These are phyloP conservation scores for Tholera decimalis DNA, from an alignment of 2,888 invertebrate species.

Conservation along the genomic window DNA sequence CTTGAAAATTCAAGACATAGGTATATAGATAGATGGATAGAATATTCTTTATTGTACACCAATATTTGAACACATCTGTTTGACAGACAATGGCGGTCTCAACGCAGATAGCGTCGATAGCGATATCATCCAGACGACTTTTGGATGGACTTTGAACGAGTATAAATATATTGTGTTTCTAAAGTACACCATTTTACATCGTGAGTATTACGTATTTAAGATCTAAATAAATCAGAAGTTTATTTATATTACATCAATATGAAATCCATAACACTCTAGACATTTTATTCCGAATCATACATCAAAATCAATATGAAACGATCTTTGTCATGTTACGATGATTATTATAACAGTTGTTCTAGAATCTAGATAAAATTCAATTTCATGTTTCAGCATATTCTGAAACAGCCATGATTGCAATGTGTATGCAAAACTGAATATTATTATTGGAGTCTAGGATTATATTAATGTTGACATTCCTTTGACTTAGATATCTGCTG, in stretches of 20 bases:
- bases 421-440: constrained; percentile 37
- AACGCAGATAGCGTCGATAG: too few relatives aligned
- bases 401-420: constrained; percentile 40
- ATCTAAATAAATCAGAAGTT: neutral
- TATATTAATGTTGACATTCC: neutral
- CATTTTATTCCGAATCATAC: neutral
- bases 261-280: neutral
- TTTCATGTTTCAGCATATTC: constrained; percentile 42
- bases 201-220: too few relatives aligned
- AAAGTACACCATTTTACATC: too few relatives aligned
- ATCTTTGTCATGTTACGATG: constrained; percentile 19
- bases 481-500: neutral
- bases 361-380: constrained; percentile 53
- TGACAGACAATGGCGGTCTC: too few relatives aligned
- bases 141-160: too few relatives aligned
- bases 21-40: too few relatives aligned
- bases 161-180: too few relatives aligned
- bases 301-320: constrained; percentile 7
- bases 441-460: constrained; percentile 20
- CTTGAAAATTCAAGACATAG: too few relatives aligned
- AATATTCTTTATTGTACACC: too few relatives aligned
- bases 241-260: neutral
- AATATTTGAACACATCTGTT: too few relatives aligned
- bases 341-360: constrained; percentile 2
- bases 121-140: too few relatives aligned